Conservation (phyloP, 92 coral and sea anemone species). For the Chrysogorgia sp. region DNA sequence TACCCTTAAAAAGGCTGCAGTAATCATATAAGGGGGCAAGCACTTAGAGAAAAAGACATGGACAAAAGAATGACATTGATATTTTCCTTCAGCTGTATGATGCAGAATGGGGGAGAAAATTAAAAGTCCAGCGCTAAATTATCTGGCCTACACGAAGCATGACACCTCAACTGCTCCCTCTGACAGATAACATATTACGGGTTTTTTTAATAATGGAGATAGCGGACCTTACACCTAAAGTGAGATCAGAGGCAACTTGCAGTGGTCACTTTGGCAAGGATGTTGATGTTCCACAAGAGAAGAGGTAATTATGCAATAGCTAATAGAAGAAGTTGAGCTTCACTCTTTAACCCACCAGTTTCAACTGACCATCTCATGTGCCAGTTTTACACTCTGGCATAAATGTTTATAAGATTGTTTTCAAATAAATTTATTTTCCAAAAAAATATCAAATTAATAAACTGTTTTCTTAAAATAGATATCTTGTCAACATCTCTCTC, state of each 20-base stretch:
- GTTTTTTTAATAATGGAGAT: neutral
- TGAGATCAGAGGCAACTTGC: constrained; percentile 41
- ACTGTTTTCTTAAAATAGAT: too few species aligned
- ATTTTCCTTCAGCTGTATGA: constrained; percentile 5
- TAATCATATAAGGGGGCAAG: neutral
- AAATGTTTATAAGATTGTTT: too few species aligned
- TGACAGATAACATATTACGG: neutral
- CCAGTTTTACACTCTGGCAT: too few species aligned
- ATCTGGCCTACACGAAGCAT: constrained; percentile 1
- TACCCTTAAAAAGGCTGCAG: constrained; percentile 3
- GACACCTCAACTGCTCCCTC: constrained; percentile 2
- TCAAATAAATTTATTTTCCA: too few species aligned
- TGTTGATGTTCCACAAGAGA: constrained; percentile 60
- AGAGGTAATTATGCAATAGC: constrained; percentile 42
- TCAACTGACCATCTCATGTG: too few species aligned
- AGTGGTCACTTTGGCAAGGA: constrained; percentile 45
- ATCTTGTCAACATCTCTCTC: too few species aligned
- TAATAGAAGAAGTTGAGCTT: too few species aligned
- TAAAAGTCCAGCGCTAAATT: neutral
- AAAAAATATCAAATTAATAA: too few species aligned
- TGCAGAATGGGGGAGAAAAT: neutral
- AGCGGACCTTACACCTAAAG: neutral
- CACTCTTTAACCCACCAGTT: too few species aligned
- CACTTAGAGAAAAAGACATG: neutral
- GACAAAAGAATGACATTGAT: neutral